Conservation (phyloP, 1,140 invertebrate species). For the Bathynomus jamesi region DNA sequence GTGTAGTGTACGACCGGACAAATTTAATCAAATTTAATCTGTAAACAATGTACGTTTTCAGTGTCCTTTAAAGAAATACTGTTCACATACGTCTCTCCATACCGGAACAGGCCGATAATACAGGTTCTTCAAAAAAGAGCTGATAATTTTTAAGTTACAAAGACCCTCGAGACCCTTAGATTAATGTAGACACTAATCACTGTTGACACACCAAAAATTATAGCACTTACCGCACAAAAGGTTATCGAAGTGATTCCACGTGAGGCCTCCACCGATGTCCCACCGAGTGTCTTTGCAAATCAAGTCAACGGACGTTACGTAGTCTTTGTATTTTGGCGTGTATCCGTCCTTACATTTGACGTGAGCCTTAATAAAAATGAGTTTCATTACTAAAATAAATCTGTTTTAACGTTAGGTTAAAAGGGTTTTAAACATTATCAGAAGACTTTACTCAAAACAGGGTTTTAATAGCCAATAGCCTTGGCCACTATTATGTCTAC, state of each 20-base stretch:
- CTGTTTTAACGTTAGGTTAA: too few relatives aligned
- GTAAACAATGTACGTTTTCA: neutral
- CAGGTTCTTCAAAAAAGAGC: neutral
- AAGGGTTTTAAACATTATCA: too few relatives aligned
- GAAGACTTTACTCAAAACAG: too few relatives aligned
- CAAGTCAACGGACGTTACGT: neutral
- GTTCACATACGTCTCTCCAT: neutral
- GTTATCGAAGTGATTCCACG: neutral
- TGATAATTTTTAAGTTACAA: neutral
- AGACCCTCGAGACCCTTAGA: neutral
- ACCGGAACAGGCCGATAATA: neutral
- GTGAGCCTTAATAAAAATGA: too few relatives aligned
- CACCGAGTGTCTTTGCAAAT: neutral
- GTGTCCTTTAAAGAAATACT: neutral
- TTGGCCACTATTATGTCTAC: too few relatives aligned
- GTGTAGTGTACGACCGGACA: too few relatives aligned
- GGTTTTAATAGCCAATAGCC: too few relatives aligned
- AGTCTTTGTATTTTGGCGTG: neutral
- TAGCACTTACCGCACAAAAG: neutral
- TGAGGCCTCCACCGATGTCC: neutral
- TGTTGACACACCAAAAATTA: too few relatives aligned
- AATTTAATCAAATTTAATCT: too few relatives aligned
- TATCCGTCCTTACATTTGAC: neutral
- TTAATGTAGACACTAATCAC: too few relatives aligned
- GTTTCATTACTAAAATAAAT: too few relatives aligned